A percentile compares a stretch with the other conserved stretches of the same genome.
These are phyloP conservation scores for Augiades crinisus DNA, from an alignment of 2,888 invertebrate genomes.

Conservation along the genomic window DNA sequence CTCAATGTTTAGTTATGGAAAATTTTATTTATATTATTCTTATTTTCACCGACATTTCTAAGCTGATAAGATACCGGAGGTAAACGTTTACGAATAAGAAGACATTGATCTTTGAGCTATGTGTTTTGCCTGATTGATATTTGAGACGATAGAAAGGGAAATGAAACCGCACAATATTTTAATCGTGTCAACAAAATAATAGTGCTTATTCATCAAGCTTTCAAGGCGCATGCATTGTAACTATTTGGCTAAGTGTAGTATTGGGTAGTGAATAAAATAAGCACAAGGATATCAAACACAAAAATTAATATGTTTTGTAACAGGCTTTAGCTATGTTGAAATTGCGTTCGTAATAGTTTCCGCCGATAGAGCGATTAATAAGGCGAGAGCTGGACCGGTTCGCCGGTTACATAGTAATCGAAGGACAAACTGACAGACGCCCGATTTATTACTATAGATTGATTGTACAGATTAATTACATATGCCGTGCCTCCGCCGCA, in stretches of 20 bases:
- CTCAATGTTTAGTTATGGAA: no score
- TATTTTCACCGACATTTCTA: not conserved
- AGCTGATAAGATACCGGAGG: not conserved
- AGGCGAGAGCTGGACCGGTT: conserved; percentile 35
- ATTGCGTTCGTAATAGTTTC: conserved; percentile 38
- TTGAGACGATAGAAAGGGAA: not conserved
- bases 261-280: no score
- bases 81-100: not conserved
- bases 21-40: no score
- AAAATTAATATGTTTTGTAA: conserved; percentile 13
- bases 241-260: no score
- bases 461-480: conserved; percentile 69
- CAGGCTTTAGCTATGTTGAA: conserved; percentile 32
- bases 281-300: not conserved
- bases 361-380: conserved; percentile 57
- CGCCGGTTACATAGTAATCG: conserved; percentile 56
- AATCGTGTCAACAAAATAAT: no score
- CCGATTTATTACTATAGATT: conserved; percentile 69
- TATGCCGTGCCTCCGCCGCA: conserved; percentile 45
- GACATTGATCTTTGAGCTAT: not conserved
- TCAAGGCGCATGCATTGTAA: no score
- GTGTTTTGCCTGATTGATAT: not conserved
- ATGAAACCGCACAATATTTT: not conserved
- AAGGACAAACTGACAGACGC: conserved; percentile 66
- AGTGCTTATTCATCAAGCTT: no score